Conservation (phyloP, 2,113 vertebrate species). For the Embiotoca jacksoni region DNA sequence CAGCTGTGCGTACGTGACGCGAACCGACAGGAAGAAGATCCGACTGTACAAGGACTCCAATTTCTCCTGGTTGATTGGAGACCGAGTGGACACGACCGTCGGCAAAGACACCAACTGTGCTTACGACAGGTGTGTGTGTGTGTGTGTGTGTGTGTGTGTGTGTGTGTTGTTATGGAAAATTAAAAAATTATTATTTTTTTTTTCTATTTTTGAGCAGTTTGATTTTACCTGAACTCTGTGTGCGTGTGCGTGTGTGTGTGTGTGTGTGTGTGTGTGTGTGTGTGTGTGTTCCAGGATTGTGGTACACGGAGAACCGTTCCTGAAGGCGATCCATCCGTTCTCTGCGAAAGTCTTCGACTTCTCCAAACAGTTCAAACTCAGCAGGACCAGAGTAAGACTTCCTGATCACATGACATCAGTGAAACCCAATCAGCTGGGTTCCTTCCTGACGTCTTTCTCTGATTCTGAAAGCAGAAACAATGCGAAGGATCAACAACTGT, state of each 20-base stretch:
- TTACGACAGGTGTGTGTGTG: conserved; percentile 71
- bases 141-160: background rate
- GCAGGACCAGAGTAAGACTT: conserved; percentile 20
- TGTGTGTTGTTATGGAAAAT: too few relatives aligned
- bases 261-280: too few relatives aligned
- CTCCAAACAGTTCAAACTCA: conserved; percentile 20
- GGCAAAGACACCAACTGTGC: conserved; percentile 48
- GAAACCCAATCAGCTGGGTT: too few relatives aligned
- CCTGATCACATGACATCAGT: too few relatives aligned
- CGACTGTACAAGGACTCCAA: conserved; percentile 38
- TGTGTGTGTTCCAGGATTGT: conserved; percentile 68
- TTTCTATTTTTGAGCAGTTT: too few relatives aligned
- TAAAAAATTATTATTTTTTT: too few relatives aligned
- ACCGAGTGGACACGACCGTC: conserved; percentile 73
- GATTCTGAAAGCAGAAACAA: too few relatives aligned
- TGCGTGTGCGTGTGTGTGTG: background rate
- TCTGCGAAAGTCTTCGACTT: conserved; percentile 63
- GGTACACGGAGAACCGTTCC: conserved; percentile 60
- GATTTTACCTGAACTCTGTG: conserved; percentile 22
- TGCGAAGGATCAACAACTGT: too few relatives aligned
- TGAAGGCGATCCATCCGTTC: conserved; percentile 46
- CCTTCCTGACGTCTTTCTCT: too few relatives aligned
- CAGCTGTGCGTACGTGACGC: conserved; percentile 65
- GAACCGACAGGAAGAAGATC: conserved; percentile 46
- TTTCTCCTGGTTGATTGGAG: conserved; percentile 74